Evolutionary conservation across 35 echinoderm and acorn worm genomes (phyloP), one percentile per base, ranked within the genome.

Genomic region (Diadema setosum): DNA sequence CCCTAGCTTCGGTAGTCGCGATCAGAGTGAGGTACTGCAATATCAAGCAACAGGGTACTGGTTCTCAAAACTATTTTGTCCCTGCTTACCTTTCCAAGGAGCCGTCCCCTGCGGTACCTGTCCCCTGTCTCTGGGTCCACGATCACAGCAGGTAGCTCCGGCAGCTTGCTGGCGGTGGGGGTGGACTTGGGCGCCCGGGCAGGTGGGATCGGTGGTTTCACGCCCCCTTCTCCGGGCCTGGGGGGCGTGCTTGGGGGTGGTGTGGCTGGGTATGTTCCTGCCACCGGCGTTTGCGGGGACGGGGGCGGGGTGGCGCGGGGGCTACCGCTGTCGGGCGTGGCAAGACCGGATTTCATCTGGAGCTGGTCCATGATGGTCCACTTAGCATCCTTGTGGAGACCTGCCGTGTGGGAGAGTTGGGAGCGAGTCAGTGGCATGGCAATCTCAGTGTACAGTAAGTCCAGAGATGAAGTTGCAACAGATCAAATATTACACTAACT

Each of bases 31-130:
- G n/a, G n/a, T n/a, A n/a, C n/a, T n/a, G n/a, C n/a, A n/a, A n/a
- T n/a, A n/a, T n/a, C n/a, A n/a, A n/a, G n/a, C n/a, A n/a, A n/a
- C n/a, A n/a, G n/a, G n/a, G n/a, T n/a, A n/a, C n/a, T n/a, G n/a
- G n/a, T n/a, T n/a, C n/a, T n/a, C n/a, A n/a, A n/a, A n/a, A n/a
- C n/a, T n/a, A 85, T 31, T 31, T 24, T 59, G 17, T 5, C 5
- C 35, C 25, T 84, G 18, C 65, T 64, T 84, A 96, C 94, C 94
- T 96, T 96, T 24, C 94, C 94, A 0, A 96, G 70, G 2, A 96
- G 81, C 12, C 94, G 78, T 11, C 94, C 94, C 69, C 94, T 44
- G 4, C 87, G 78, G 84, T 96, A 96, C 43, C 37, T 84, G 1
- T 92, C 81, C 16, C 90, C 90, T 1, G 61, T 89, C 31, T 84